phyloP scores from a whole-genome alignment of 2,888 invertebrate species.

The Phragmatobia fuliginosa region DNA sequence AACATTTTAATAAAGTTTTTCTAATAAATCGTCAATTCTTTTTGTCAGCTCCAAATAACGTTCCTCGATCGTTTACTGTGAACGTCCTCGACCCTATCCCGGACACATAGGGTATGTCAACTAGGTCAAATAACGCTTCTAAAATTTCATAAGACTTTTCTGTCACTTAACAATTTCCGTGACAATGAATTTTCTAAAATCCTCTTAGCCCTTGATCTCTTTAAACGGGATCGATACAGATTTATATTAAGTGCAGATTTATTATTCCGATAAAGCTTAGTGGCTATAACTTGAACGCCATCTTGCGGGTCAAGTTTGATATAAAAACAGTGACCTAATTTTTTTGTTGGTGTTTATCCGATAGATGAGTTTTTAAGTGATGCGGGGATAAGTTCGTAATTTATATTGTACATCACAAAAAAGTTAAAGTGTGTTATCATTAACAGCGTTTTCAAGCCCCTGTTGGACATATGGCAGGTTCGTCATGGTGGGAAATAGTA shows the following conservation, averaged over 20 bases:
- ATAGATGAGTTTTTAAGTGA: conserved; percentile 16
- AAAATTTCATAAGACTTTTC: background rate
- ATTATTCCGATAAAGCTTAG: conserved; percentile 9
- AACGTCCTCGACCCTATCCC: background rate
- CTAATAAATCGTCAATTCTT: too few relatives aligned
- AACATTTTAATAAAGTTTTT: too few relatives aligned
- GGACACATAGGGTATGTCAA: background rate
- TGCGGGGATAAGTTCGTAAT: background rate
- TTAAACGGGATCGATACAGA: conserved; percentile 17
- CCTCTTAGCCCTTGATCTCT: background rate
- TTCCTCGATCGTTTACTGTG: too few relatives aligned
- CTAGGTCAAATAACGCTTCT: background rate
- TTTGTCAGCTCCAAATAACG: too few relatives aligned
- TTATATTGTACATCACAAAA: background rate
- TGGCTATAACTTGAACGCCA: conserved; percentile 1
- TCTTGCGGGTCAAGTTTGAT: conserved; percentile 14
- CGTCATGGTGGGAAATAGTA: too few relatives aligned
- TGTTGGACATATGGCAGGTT: too few relatives aligned
- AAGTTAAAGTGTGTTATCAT: too few relatives aligned
- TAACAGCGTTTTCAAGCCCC: too few relatives aligned
- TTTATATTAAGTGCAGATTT: conserved; percentile 35
- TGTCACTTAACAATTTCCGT: background rate
- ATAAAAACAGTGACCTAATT: conserved; percentile 10
- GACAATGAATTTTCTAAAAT: background rate
- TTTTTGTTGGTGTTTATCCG: conserved; percentile 15